Percentiles rank a stretch among this genome's conserved stretches.
These are phyloP conservation scores for Sebastes oblongus DNA, from an alignment of 2,797 vertebrate genomes.

Conservation along the genomic window DNA sequence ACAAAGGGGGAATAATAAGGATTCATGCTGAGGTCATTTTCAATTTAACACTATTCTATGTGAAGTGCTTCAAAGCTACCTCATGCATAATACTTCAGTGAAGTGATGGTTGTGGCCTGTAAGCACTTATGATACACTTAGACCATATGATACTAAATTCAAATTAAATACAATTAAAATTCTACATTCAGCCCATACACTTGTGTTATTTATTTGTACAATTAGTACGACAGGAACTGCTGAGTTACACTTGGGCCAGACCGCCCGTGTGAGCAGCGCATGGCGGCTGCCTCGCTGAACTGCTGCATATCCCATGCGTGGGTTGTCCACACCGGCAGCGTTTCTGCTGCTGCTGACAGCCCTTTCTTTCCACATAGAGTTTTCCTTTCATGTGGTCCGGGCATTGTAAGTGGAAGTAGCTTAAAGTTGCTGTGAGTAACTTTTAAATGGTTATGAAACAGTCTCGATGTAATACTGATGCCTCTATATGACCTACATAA, in stretches of 20 bases:
- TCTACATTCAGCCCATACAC: fast-evolving
- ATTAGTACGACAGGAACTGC: background rate
- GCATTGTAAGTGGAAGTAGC: no score
- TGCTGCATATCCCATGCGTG: fast-evolving
- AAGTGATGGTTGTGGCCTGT: background rate
- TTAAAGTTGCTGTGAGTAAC: no score
- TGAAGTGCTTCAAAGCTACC: background rate
- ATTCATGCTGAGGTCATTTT: background rate
- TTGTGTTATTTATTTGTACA: background rate
- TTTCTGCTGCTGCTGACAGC: no score
- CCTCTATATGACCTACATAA: no score
- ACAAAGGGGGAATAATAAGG: background rate
- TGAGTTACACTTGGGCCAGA: background rate
- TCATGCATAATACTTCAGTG: background rate
- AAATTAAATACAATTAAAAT: background rate
- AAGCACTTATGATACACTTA: background rate
- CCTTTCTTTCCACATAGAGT: no score
- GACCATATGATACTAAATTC: background rate
- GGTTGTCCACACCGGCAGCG: no score
- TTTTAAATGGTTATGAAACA: no score
- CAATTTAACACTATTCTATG: background rate
- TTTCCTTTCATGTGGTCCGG: no score
- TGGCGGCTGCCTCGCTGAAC: no score
- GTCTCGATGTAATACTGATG: no score
- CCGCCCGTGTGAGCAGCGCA: no score